Percentiles rank a stretch among this genome's conserved stretches.
Conservation (phyloP, 2,113 vertebrate species). For the Mesitornis unicolor region DNA sequence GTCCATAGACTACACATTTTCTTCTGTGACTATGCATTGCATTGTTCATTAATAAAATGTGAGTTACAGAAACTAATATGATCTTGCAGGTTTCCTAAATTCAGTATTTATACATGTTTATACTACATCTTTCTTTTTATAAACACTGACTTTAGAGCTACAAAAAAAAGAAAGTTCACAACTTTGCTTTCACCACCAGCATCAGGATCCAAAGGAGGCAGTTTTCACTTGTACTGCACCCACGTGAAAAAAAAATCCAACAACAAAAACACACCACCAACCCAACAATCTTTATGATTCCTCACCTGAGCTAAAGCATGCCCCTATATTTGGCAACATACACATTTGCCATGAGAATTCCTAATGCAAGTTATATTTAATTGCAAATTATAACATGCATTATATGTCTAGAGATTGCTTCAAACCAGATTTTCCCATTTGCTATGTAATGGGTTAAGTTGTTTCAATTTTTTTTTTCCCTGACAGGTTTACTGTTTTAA, state of each 20-base stretch:
- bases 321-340: not conserved
- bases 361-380: not conserved
- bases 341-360: not conserved
- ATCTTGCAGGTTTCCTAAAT: not conserved
- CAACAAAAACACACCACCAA: no score
- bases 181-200: not conserved
- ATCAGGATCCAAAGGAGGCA: not conserved
- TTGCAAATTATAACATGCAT: not conserved
- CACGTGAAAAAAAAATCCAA: fast-evolving
- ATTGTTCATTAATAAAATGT: not conserved
- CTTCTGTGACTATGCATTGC: not conserved
- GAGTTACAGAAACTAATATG: not conserved
- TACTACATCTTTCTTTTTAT: not conserved
- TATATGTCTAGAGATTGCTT: not conserved
- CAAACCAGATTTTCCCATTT: not conserved
- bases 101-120: fast-evolving
- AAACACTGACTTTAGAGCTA: not conserved
- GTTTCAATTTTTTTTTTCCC: not conserved
- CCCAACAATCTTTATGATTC: not conserved
- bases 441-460: not conserved
- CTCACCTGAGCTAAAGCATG: not conserved
- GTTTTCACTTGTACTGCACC: not conserved
- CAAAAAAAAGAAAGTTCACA: not conserved
- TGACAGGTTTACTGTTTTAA: conserved; percentile 1
- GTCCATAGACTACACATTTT: not conserved